Evolutionary conservation across 1,140 invertebrate genomes (phyloP).

Genomic region (Leptinotarsa undecemlineata): DNA sequence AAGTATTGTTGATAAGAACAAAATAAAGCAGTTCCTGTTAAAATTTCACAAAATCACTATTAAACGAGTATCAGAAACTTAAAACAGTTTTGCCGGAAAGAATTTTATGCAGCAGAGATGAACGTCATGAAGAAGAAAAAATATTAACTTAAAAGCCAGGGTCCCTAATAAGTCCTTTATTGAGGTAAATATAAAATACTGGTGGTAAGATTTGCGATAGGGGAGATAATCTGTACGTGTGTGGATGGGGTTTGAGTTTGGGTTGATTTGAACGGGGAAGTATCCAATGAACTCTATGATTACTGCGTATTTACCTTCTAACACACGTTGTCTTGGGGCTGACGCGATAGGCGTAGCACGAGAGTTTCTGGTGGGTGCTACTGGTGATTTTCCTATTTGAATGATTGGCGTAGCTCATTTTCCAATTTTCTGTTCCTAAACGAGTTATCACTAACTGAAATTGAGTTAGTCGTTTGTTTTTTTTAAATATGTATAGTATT

Average conservation of each 20-base stretch:
- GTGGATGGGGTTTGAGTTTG: constrained; percentile 31
- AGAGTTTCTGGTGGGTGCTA: not conserved
- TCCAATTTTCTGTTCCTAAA: no score
- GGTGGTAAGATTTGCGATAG: constrained; percentile 24
- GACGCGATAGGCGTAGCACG: not conserved
- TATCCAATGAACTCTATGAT: constrained; percentile 51
- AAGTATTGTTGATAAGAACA: not conserved
- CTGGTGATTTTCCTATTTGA: no score
- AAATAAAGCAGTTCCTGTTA: not conserved
- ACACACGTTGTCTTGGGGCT: constrained; percentile 38
- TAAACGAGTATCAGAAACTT: not conserved
- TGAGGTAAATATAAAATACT: constrained; percentile 31
- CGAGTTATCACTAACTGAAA: no score
- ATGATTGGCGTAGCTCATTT: no score
- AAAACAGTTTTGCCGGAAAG: not conserved
- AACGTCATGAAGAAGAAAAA: not conserved
- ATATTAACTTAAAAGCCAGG: not conserved
- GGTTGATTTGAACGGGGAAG: constrained; percentile 37
- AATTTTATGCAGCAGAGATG: not conserved
- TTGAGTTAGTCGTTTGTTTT: no score
- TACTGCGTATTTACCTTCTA: constrained; percentile 50
- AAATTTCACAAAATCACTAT: no score
- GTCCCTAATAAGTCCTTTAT: constrained; percentile 23
- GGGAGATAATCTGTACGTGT: constrained; percentile 28
- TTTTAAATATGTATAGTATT: no score